Evolutionary conservation across 2,888 invertebrate genomes (phyloP).

Genomic region (Meganola albula): DNA sequence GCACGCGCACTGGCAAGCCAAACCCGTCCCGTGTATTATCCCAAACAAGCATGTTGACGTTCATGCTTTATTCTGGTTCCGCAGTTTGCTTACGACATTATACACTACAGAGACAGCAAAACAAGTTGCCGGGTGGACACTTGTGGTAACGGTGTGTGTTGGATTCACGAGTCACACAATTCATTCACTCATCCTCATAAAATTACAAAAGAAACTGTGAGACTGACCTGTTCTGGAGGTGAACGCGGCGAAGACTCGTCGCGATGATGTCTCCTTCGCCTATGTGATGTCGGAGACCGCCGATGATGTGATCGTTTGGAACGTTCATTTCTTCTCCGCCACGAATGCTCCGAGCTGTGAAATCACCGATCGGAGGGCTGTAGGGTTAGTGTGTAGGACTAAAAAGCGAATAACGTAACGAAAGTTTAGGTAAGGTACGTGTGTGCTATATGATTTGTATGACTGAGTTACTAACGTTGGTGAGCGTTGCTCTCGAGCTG

Average conservation of each 20-base stretch:
- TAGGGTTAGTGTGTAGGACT: conserved; percentile 68
- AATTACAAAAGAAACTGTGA: conserved; percentile 45
- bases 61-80: conserved; percentile 68
- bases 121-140: conserved; percentile 69
- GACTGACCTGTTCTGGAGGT: conserved; percentile 72
- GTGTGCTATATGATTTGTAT: conserved; percentile 36
- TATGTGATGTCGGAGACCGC: conserved; percentile 87
- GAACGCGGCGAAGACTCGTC: conserved; percentile 69
- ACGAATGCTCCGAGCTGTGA: conserved; percentile 86
- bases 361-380: conserved; percentile 77
- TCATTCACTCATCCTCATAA: conserved; percentile 46
- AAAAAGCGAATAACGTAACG: conserved; percentile 33
- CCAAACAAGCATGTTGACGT: conserved; percentile 67
- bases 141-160: conserved; percentile 47
- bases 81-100: conserved; percentile 52
- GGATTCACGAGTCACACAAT: conserved; percentile 45
- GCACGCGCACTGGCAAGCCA: conserved; percentile 71
- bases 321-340: conserved; percentile 88
- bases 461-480: conserved; percentile 56
- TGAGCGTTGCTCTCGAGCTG: conserved; percentile 49
- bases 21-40: conserved; percentile 67
- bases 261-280: conserved; percentile 81
- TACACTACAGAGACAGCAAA: conserved; percentile 37
- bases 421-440: conserved; percentile 56
- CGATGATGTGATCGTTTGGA: conserved; percentile 91